Evolutionary conservation across 2,888 invertebrate species (phyloP), one percentile per base, ranked within the genome.

Genomic region (Heliconius hortense): DNA sequence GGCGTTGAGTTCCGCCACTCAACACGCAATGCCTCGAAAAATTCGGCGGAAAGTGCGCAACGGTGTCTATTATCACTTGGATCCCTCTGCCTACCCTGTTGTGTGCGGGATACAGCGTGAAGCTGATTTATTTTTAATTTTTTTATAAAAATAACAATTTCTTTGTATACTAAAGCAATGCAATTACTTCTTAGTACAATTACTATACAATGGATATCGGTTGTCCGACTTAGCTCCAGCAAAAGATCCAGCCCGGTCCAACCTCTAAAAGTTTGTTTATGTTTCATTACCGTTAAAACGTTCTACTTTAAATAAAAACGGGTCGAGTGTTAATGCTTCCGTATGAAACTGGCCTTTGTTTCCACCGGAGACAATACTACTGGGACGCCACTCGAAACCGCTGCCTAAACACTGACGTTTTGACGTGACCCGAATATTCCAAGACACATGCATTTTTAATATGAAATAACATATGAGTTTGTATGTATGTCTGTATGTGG

Each of bases 281-380:
- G 72, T 76, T 78, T 77, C 75, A 78, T 76, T 78, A 76, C 74
- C 73, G 71, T 76, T 60, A 75, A 77, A 79, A 68, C 72, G 69
- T 39, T 62, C 76, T 71, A 77, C 75, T 76, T 77, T 77, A 77
- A 72, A 78, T 76, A 77, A 77, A 77, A 79, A 72, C 24, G 76
- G 74, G 75, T 75, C 70, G 71, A 77, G 75, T 75, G 70, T 75
- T 75, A 75, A 73, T 72, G 72, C 76, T 73, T 76, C 53, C 69
- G 56, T 76, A 72, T 76, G 68, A 62, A 73, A 76, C 63, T 73
- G 70, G 63, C 64, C 53, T 72, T 76, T 73, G 76, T 76, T 73
- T 73, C 53, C 18, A 71, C 75, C 70, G 64, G 76, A 73, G 62
- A 72, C 68, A 76, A 76, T 76, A 63, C 76, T 53, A 59, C 70